Percentiles rank a stretch among this genome's conserved stretches.
These are phyloP conservation scores for Huso huso DNA, from an alignment of 2,797 vertebrate species.

Conservation along the genomic window DNA sequence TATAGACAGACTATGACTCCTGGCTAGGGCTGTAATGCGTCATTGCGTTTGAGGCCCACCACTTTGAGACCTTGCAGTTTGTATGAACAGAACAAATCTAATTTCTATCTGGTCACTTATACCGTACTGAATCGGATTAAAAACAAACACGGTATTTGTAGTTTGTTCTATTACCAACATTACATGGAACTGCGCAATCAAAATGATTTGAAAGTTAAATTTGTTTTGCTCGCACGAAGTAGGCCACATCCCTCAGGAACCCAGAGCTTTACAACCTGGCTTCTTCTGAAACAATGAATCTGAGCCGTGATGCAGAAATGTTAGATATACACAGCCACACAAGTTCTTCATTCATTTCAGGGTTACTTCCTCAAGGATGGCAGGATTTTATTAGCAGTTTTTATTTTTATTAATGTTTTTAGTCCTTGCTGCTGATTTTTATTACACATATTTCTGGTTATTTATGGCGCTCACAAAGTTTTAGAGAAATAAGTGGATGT, in stretches of 20 bases:
- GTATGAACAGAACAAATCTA: no score
- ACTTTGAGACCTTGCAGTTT: no score
- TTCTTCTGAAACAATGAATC: not conserved
- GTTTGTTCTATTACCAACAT: no score
- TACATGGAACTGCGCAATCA: not conserved
- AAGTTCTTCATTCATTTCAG: conserved; percentile 6
- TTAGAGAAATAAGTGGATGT: no score
- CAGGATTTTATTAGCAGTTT: not conserved
- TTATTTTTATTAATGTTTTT: not conserved
- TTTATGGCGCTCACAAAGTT: no score
- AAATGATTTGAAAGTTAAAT: not conserved
- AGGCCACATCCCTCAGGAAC: conserved; percentile 22
- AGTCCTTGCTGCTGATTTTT: not conserved
- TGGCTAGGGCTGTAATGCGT: no score
- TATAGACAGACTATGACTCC: no score
- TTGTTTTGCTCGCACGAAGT: conserved; percentile 8
- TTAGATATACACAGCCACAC: not conserved
- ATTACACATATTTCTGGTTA: not conserved
- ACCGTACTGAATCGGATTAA: no score
- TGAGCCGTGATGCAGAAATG: conserved; percentile 2
- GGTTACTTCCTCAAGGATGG: not conserved
- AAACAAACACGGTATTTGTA: no score
- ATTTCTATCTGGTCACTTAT: no score
- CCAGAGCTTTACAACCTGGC: conserved; percentile 7
- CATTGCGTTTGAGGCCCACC: no score